phyloP scores from a whole-genome alignment of 2,113 vertebrate genomes.

The Lates calcarifer region DNA sequence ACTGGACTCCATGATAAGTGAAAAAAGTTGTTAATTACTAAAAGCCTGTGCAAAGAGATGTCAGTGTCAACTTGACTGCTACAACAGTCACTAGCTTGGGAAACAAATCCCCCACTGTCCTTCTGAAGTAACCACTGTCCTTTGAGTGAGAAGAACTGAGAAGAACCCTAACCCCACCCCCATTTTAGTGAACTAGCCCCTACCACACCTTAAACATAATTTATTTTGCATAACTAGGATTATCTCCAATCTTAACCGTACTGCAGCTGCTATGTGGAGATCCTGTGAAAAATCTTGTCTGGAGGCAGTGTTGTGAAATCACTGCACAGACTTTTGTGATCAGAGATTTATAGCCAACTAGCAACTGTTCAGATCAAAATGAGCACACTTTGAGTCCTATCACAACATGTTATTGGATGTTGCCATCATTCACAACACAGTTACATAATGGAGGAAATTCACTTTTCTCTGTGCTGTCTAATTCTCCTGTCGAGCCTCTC shows the following conservation, averaged over 20 bases:
- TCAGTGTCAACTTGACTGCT: background rate
- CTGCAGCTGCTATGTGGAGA: no score
- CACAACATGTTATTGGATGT: no score
- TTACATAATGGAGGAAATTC: background rate
- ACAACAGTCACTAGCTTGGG: background rate
- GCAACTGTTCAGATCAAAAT: background rate
- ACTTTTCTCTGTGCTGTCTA: background rate
- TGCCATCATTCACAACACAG: no score
- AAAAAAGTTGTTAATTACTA: background rate
- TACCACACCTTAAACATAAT: background rate
- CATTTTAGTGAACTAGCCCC: no score
- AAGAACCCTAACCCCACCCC: no score
- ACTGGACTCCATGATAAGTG: background rate
- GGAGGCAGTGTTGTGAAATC: no score
- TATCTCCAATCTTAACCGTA: no score
- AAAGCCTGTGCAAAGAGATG: background rate
- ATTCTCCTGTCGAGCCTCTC: background rate
- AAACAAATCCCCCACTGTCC: no score
- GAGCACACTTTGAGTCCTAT: no score
- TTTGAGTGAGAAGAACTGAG: background rate
- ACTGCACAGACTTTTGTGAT: no score
- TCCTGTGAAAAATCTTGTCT: no score
- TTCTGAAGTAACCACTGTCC: background rate
- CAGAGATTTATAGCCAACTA: no score
- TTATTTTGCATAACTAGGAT: background rate